Conservation (phyloP, 1,140 invertebrate species). For the Parasteatoda tepidariorum region DNA sequence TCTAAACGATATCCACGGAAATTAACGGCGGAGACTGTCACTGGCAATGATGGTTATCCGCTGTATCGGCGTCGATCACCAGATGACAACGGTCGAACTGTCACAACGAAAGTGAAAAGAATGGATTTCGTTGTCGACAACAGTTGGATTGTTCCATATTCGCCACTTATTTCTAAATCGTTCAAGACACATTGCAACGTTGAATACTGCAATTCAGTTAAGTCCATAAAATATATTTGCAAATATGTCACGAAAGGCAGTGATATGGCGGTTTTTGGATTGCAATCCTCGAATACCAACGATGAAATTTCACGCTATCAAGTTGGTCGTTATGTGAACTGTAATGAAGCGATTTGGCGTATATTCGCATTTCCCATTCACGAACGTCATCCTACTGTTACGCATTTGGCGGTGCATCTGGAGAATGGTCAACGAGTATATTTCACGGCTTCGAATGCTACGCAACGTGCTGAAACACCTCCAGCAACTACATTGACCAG, state of each 20-base stretch:
- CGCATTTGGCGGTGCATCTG: constrained; percentile 70
- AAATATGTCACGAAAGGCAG: constrained; percentile 64
- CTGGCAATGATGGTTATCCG: constrained; percentile 12
- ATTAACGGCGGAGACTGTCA: constrained; percentile 5
- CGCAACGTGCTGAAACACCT: neutral
- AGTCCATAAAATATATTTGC: constrained; percentile 70
- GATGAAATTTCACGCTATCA: constrained; percentile 62
- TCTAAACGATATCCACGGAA: constrained; percentile 24
- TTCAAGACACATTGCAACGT: constrained; percentile 71
- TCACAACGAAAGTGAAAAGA: neutral
- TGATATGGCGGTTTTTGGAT: constrained; percentile 49
- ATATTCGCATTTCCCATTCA: constrained; percentile 66
- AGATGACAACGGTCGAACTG: neutral
- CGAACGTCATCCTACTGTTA: constrained; percentile 67
- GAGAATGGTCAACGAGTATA: constrained; percentile 68
- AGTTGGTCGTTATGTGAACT: constrained; percentile 58
- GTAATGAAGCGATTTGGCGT: constrained; percentile 62
- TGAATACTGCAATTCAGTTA: constrained; percentile 71
- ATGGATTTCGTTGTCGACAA: neutral
- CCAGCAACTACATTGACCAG: constrained; percentile 42
- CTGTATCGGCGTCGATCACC: neutral
- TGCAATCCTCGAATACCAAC: neutral
- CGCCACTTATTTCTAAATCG: neutral
- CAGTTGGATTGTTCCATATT: constrained; percentile 64
- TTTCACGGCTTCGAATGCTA: constrained; percentile 37